Evolutionary conservation across 2,888 invertebrate genomes (phyloP), one percentile per base, ranked within the genome.

Genomic region (Patella caerulea): DNA sequence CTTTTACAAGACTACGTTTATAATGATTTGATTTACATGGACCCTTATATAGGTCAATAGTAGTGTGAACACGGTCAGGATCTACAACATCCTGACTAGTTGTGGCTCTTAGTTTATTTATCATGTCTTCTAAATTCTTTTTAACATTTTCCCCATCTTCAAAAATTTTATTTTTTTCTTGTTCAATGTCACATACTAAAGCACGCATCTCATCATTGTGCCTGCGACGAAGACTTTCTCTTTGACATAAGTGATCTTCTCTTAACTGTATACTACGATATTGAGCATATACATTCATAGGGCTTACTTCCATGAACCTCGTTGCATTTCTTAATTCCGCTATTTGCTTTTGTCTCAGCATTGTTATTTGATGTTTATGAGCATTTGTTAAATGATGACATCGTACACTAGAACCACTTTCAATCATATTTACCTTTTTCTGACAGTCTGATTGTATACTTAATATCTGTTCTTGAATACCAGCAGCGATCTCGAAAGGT

Each of bases 31-130:
- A 55, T 12, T 45, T 56, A 52, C 71, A 76, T 5, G 72, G 59
- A 17, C 52, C 71, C 56, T 76, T 76, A 14, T 59, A 76, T 5
- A 76, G 56, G n/a, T 72, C 29, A 4, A 76, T 59, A 12, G 76
- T 71, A 34, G 34, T 59, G 56, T 76, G 71, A 71, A 59, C 53
- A 9, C 53, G 29, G 14, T 71, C 75, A 29, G 55, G 71, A 52
- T 70, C 34, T 3, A 53, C 55, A 7, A 53, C 17, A 54, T 55
- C 54, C 24, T 65, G 65, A 72, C 45, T 59, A 54, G 11, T 71
- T n/a, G 54, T 24, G 7, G 54, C 71, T n/a, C 56, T 59, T 12
- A 76, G n/a, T 12, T 71, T 76, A 19, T 52, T 55, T n/a, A 71
- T 76, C 55, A 72, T 72, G 19, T 72, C 34, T 52, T n/a, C 56